phyloP scores from a whole-genome alignment of 2,888 invertebrate species.

The Drosophila sordidula region DNA sequence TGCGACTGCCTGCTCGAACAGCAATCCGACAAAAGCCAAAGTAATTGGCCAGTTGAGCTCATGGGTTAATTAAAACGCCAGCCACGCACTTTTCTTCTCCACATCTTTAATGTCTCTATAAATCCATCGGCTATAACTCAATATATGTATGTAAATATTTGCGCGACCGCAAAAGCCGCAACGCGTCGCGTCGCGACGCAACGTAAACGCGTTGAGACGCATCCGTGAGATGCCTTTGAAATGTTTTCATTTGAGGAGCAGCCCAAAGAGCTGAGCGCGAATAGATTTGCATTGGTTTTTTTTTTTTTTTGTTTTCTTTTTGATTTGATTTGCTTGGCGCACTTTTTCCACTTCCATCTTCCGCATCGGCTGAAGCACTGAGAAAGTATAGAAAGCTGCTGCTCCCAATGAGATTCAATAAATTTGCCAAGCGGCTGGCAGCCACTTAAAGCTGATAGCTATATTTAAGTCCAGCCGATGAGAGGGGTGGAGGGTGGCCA shows the following conservation, averaged over 20 bases:
- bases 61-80: constrained; percentile 78
- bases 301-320: background rate
- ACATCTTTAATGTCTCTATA: constrained; percentile 42
- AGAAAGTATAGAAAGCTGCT: constrained; percentile 62
- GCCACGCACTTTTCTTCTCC: constrained; percentile 63
- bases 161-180: constrained; percentile 70
- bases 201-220: constrained; percentile 29
- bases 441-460: constrained; percentile 79
- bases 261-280: constrained; percentile 1
- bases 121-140: constrained; percentile 46
- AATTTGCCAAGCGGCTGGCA: constrained; percentile 65
- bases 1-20: background rate
- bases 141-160: constrained; percentile 69
- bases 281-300: constrained; percentile 35
- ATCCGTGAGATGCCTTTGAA: constrained; percentile 81
- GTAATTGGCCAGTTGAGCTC: constrained; percentile 78
- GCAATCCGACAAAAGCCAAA: constrained; percentile 50
- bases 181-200: constrained; percentile 12
- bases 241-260: constrained; percentile 43
- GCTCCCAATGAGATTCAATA: constrained; percentile 74
- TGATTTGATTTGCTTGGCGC: constrained; percentile 30
- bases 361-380: constrained; percentile 46
- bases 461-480: constrained; percentile 67
- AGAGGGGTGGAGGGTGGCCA: constrained; percentile 8
- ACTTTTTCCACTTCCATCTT: constrained; percentile 60